Evolutionary conservation across 2,888 invertebrate genomes (phyloP).

Genomic region (Eutolmus rufibarbis): DNA sequence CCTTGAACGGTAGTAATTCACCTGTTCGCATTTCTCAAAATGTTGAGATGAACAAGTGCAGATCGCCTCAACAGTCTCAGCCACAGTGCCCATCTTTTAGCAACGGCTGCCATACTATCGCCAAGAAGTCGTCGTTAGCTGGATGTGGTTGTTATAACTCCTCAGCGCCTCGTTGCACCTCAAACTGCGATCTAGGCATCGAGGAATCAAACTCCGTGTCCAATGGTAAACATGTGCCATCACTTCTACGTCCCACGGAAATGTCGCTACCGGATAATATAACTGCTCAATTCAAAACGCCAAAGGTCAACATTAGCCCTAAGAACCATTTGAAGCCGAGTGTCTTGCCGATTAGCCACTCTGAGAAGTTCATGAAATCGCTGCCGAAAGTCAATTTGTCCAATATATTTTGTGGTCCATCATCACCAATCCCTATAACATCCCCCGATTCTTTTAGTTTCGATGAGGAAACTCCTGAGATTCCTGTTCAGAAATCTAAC

Average conservation of each 20-base stretch:
- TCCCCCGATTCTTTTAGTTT: conserved; percentile 35
- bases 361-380: conserved; percentile 47
- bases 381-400: conserved; percentile 61
- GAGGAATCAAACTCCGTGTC: not conserved
- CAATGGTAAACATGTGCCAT: conserved; percentile 27
- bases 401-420: conserved; percentile 56
- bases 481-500: conserved; percentile 60
- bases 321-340: conserved; percentile 35
- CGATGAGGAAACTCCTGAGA: conserved; percentile 48
- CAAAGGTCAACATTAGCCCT: conserved; percentile 44
- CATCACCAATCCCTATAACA: conserved; percentile 50
- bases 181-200: not conserved
- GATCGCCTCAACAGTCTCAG: not conserved
- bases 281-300: conserved; percentile 50
- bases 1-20: not conserved
- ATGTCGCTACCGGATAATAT: not conserved
- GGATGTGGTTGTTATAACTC: conserved; percentile 15
- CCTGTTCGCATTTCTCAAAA: not conserved
- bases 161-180: not conserved
- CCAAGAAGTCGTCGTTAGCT: not conserved
- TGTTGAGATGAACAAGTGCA: not conserved
- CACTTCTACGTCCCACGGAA: not conserved
- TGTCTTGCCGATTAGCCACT: conserved; percentile 1
- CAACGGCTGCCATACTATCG: not conserved
- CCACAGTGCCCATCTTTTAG: not conserved